A percentile compares a stretch with the other conserved stretches of the same genome.
These are phyloP conservation scores for Styela clava DNA, from an alignment of 23 tunicate species.

Conservation along the genomic window DNA sequence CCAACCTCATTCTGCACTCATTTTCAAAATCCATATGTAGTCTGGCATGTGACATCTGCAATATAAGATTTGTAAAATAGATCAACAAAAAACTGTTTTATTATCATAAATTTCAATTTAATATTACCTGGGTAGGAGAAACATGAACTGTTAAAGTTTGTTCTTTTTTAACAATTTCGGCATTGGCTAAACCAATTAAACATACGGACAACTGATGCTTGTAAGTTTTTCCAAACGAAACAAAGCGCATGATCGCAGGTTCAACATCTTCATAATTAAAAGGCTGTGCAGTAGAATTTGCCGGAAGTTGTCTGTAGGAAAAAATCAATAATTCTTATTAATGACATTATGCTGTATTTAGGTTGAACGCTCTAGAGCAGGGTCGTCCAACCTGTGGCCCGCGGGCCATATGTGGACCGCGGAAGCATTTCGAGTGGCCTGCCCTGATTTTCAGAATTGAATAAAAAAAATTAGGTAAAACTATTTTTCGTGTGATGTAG, in stretches of 20 bases:
- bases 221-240: not conserved
- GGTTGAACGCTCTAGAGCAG: too few species aligned
- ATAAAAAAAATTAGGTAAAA: too few species aligned
- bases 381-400: too few species aligned
- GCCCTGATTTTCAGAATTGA: too few species aligned
- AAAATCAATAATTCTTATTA: too few species aligned
- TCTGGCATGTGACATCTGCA: not conserved
- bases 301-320: not conserved
- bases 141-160: not conserved
- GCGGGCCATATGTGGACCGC: too few species aligned
- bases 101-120: not conserved
- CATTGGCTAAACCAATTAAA: not conserved
- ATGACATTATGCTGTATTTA: too few species aligned
- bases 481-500: too few species aligned
- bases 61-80: too few species aligned
- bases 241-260: not conserved
- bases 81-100: too few species aligned
- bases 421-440: too few species aligned
- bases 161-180: not conserved
- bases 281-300: not conserved
- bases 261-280: not conserved
- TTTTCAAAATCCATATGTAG: not conserved
- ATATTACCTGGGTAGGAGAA: not conserved
- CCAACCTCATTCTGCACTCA: not conserved
- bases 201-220: not conserved